Percentiles rank a stretch among this genome's conserved stretches.
Conservation (phyloP, 1,140 invertebrate species). For the Temnothorax longispinosus region DNA sequence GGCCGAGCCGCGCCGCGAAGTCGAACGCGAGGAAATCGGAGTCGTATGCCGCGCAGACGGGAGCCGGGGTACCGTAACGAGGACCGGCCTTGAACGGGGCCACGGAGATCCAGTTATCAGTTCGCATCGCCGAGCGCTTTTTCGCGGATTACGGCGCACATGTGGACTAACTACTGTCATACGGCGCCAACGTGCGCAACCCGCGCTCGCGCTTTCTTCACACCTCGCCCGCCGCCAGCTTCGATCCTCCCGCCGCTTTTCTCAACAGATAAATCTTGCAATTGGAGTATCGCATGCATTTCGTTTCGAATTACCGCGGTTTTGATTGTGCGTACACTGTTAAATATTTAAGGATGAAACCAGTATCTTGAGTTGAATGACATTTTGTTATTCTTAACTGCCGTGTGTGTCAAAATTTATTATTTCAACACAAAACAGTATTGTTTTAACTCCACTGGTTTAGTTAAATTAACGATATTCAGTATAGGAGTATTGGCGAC, state of each 20-base stretch:
- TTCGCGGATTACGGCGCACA: slow-evolving; percentile 53
- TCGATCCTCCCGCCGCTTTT: background rate
- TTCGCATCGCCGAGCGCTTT: slow-evolving; percentile 37
- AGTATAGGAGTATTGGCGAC: too few relatives aligned
- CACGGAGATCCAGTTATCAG: slow-evolving; percentile 57
- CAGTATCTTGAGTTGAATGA: too few relatives aligned
- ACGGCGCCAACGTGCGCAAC: background rate
- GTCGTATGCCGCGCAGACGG: background rate
- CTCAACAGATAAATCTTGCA: background rate
- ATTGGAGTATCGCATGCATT: background rate
- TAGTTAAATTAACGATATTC: too few relatives aligned
- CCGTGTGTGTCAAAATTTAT: too few relatives aligned
- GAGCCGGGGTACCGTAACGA: slow-evolving; percentile 55
- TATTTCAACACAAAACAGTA: too few relatives aligned
- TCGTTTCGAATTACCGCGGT: background rate
- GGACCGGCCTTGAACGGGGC: slow-evolving; percentile 61
- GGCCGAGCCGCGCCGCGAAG: background rate
- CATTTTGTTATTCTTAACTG: too few relatives aligned
- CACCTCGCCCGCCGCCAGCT: background rate
- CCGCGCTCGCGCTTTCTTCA: background rate
- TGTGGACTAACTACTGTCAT: slow-evolving; percentile 36
- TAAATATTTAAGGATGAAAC: too few relatives aligned
- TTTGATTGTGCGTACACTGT: too few relatives aligned
- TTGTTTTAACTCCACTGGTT: too few relatives aligned
- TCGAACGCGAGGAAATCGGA: slow-evolving; percentile 15